Evolutionary conservation across 2,888 invertebrate species (phyloP).

Genomic region (Cheilosia pagana): DNA sequence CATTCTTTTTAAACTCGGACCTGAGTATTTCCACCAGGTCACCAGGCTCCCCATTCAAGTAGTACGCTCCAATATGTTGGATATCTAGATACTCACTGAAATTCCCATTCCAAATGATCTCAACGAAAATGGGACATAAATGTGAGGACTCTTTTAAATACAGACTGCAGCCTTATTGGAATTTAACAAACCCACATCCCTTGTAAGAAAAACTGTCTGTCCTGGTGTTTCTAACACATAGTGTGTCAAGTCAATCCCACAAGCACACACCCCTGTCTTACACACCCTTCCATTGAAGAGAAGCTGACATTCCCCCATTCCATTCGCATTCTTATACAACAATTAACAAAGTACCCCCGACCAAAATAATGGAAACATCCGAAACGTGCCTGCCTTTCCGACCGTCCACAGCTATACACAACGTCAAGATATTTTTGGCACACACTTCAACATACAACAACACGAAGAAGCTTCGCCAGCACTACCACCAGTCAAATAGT

Average conservation of each 20-base stretch:
- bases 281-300: background rate
- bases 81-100: too few species aligned
- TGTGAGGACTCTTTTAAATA: too few species aligned
- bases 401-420: background rate
- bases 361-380: conserved; percentile 5
- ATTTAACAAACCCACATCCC: too few species aligned
- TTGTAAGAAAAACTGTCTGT: background rate
- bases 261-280: background rate
- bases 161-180: too few species aligned
- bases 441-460: conserved; percentile 21
- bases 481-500: conserved; percentile 38
- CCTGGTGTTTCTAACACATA: background rate
- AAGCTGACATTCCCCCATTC: too few species aligned
- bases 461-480: background rate
- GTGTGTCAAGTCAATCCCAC: background rate
- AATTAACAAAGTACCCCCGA: conserved; percentile 11
- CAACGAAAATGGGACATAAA: too few species aligned
- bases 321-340: background rate
- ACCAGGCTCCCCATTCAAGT: too few species aligned
- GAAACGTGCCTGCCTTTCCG: background rate
- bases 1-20: too few species aligned
- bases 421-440: conserved; percentile 42
- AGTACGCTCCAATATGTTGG: too few species aligned
- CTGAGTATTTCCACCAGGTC: too few species aligned
- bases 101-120: too few species aligned